Base-by-base conservation (phyloP, 2,113 vertebrate genomes). In the Clarias magur region DNA sequence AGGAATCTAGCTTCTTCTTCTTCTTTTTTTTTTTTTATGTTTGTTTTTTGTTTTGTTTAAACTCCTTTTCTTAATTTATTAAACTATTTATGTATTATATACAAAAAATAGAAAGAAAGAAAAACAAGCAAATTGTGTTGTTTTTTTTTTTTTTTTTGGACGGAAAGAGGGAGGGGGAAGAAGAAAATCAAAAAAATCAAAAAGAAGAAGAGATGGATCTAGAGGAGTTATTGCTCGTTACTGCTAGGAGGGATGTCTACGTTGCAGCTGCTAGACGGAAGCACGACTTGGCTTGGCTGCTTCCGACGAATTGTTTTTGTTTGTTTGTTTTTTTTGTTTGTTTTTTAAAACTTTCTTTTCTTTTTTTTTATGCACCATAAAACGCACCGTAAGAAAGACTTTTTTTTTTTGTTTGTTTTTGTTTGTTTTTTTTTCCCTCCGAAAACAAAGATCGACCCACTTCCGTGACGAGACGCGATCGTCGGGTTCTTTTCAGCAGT, bases 161-260 rank as follows among this genome's bases (percentile, higher is more conserved):
- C 91, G 82, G 83, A 72, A 48, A 42, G 89, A 91, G 90, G 90
- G 15, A 73, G 56, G 12, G 75, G 80, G 84, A 54, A 67, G 84
- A 87, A 38, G 48, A 85, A 83, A 63, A 68, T n/a, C 62, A 30
- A 16, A 30, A 70, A 80, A 84, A 79, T 80, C 67, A 88, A 16
- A 92, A 87, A 25, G 62, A 80, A 73, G 67, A 73, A 80, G 70
- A 80, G 73, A 34, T 56, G 89, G 91, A 89, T 89, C 85, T 83
- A 92, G 48, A 89, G 70, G 89, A 91, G 91, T 95, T 96, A 96
- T 95, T 96, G 95, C 95, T 96, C 91, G 86, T 94, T 94, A 93
- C 93, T 94, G 94, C 94, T 94, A 93, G 85, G 89, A 92, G 88
- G 88, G 90, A 92, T 88, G 62, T 91, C 89, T 91, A 85, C 89